Conservation (phyloP, 2,113 vertebrate genomes). For the Dicerorhinus sumatrensis region DNA sequence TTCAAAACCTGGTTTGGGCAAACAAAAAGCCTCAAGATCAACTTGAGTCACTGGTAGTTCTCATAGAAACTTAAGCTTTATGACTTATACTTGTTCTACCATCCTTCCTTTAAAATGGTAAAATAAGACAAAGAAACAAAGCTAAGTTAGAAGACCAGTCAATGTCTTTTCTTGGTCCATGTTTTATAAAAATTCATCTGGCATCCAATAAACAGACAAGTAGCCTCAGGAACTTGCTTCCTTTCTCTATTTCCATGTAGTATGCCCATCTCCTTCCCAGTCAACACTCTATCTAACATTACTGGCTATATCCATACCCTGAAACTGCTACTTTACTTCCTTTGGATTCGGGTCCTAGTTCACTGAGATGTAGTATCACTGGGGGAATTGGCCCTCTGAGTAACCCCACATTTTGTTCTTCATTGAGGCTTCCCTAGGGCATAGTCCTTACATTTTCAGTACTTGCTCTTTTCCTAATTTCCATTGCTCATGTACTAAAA, state of each 20-base stretch:
- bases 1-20: conserved; percentile 48
- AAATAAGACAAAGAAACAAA: conserved; percentile 37
- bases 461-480: neutral
- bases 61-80: neutral
- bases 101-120: neutral
- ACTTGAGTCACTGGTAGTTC: conserved; percentile 24
- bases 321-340: neutral
- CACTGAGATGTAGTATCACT: neutral
- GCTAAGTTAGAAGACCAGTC: neutral
- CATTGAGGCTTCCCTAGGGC: neutral
- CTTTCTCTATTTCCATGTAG: neutral
- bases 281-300: neutral
- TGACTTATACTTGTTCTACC: neutral
- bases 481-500: neutral
- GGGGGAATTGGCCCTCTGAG: neutral
- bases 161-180: neutral
- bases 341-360: neutral
- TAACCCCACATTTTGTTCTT: neutral
- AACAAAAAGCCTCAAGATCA: neutral
- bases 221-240: neutral
- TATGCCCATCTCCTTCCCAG: neutral
- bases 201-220: neutral
- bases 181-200: neutral
- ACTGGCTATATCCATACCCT: neutral
- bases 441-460: neutral